Evolutionary conservation across 2,888 invertebrate genomes (phyloP).

Genomic region (Phymatocera aterrima): DNA sequence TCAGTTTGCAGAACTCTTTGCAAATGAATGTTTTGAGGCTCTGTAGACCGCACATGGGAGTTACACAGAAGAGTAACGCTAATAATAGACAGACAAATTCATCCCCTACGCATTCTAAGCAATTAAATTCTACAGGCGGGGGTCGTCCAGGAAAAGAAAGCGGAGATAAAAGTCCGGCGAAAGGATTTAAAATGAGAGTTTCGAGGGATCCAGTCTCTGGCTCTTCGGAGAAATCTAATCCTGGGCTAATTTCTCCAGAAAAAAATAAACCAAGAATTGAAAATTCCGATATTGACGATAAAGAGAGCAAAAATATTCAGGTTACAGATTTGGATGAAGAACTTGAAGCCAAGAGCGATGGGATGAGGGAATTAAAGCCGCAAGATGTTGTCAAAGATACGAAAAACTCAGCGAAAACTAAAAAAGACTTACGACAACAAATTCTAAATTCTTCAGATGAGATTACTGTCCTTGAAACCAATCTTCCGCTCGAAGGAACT

Average conservation of each 20-base stretch:
- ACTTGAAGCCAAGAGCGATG: slow-evolving; percentile 45
- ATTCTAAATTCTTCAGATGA: slow-evolving; percentile 31
- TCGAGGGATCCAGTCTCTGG: slow-evolving; percentile 53
- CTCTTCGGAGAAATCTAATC: slow-evolving; percentile 44
- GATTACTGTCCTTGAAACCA: slow-evolving; percentile 30
- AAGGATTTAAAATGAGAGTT: slow-evolving; percentile 63
- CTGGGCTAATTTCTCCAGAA: slow-evolving; percentile 46
- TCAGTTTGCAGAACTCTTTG: slow-evolving; percentile 51
- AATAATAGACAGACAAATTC: slow-evolving; percentile 61
- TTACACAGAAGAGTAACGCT: slow-evolving; percentile 58
- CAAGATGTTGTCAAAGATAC: not conserved
- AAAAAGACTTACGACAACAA: slow-evolving; percentile 33
- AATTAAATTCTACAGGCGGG: slow-evolving; percentile 47
- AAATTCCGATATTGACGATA: not conserved
- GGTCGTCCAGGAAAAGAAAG: slow-evolving; percentile 55
- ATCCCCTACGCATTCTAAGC: slow-evolving; percentile 58
- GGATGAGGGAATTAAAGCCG: slow-evolving; percentile 20
- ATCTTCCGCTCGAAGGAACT: slow-evolving; percentile 39
- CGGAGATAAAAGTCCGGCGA: slow-evolving; percentile 53
- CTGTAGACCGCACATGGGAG: slow-evolving; percentile 59
- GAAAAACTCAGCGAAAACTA: not conserved
- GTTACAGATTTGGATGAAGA: slow-evolving; percentile 63
- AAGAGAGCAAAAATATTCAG: slow-evolving; percentile 52
- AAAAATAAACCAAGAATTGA: slow-evolving; percentile 49
- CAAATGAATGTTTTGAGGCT: slow-evolving; percentile 54